phyloP scores from a whole-genome alignment of 2,888 invertebrate genomes.

The Brachylomia viminalis region DNA sequence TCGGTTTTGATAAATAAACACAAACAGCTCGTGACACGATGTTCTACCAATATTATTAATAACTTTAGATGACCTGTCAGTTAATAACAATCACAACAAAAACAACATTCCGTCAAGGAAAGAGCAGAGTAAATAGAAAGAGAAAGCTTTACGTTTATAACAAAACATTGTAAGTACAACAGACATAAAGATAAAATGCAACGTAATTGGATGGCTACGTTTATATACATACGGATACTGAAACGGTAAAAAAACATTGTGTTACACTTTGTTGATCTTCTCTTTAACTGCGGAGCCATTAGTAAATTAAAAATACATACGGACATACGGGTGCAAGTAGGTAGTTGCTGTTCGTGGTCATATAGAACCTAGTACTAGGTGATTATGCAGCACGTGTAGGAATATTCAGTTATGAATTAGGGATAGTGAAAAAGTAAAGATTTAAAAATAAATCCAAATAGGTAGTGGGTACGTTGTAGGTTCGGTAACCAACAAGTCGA shows the following conservation, averaged over 20 bases:
- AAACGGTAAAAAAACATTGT: conserved; percentile 47
- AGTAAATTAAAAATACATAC: conserved; percentile 58
- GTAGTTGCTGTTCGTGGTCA: conserved; percentile 15
- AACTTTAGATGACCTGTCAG: conserved; percentile 26
- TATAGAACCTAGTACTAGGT: neutral
- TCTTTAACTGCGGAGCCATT: conserved; percentile 53
- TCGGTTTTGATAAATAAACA: conserved; percentile 13
- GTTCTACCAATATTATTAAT: conserved; percentile 23
- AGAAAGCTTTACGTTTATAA: conserved; percentile 10
- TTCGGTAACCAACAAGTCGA: neutral
- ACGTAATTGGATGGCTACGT: conserved; percentile 53
- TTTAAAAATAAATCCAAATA: neutral
- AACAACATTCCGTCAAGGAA: neutral
- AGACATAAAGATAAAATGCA: conserved; percentile 34
- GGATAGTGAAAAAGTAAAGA: neutral
- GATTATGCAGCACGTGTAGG: neutral
- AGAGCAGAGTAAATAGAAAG: neutral
- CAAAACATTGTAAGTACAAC: conserved; percentile 27
- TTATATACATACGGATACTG: too few species aligned
- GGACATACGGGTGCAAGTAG: conserved; percentile 20
- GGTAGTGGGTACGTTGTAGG: neutral
- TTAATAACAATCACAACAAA: conserved; percentile 32
- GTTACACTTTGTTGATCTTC: conserved; percentile 53
- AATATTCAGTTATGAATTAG: neutral
- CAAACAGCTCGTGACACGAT: conserved; percentile 3